phyloP scores from a whole-genome alignment of 1,140 invertebrate species.

The Radopholus similis region DNA sequence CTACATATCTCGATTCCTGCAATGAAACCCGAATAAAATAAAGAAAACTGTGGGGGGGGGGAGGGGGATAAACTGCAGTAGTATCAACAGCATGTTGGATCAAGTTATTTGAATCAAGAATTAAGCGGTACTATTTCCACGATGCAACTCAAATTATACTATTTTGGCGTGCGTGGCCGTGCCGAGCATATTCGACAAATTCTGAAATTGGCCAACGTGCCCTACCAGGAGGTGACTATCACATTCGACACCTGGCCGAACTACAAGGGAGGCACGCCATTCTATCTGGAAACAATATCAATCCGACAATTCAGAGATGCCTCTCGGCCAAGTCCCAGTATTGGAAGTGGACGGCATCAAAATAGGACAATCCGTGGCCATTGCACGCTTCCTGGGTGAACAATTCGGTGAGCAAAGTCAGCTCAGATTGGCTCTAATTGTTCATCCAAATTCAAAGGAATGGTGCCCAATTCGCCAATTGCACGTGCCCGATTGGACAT shows the following conservation, averaged over 20 bases:
- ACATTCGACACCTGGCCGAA: constrained; percentile 32
- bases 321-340: constrained; percentile 49
- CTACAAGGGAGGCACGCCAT: constrained; percentile 19
- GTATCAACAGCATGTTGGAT: too few species aligned
- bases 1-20: too few species aligned
- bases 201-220: constrained; percentile 35
- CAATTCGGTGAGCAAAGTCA: constrained; percentile 35
- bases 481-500: constrained; percentile 45
- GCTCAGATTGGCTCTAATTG: not conserved
- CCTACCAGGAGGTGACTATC: constrained; percentile 32
- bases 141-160: constrained; percentile 31
- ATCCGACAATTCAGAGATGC: constrained; percentile 37
- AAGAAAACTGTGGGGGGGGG: too few species aligned
- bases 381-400: constrained; percentile 38
- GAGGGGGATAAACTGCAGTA: too few species aligned
- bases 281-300: not conserved
- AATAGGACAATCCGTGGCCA: constrained; percentile 44
- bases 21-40: too few species aligned
- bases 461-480: constrained; percentile 25
- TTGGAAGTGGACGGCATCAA: constrained; percentile 51
- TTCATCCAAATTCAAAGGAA: constrained; percentile 18
- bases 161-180: constrained; percentile 39
- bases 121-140: too few species aligned
- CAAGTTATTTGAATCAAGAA: too few species aligned
- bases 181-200: constrained; percentile 38